A percentile compares a stretch with the other conserved stretches of the same genome.
phyloP scores from a whole-genome alignment of 2,797 vertebrate genomes.

The Agapornis canus region DNA sequence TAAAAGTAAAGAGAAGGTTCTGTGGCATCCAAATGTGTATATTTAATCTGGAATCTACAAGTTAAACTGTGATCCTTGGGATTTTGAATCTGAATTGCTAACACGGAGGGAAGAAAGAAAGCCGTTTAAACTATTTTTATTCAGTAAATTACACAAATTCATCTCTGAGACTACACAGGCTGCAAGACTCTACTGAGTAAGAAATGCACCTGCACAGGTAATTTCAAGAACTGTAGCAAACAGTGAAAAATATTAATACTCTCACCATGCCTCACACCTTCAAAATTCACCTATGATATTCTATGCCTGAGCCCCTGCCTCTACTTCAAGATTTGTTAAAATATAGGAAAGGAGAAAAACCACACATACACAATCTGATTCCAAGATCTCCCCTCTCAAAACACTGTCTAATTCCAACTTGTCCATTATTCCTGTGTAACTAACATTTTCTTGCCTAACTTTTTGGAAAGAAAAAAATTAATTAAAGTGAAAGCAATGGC shows the following conservation, averaged over 20 bases:
- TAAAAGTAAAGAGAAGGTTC: not conserved
- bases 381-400: not conserved
- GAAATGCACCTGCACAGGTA: not conserved
- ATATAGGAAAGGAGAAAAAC: not conserved
- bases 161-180: not conserved
- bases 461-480: not conserved
- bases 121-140: conserved; percentile 15
- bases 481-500: not conserved
- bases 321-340: not conserved
- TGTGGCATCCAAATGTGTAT: not conserved
- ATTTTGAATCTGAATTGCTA: conserved; percentile 32
- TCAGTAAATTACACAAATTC: not conserved
- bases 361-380: not conserved
- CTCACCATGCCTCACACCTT: not conserved
- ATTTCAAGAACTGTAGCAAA: not conserved
- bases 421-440: not conserved
- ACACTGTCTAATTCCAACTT: not conserved
- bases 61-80: not conserved
- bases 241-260: not conserved
- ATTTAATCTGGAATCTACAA: not conserved
- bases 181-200: not conserved
- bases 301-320: not conserved
- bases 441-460: not conserved
- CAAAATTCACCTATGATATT: not conserved
- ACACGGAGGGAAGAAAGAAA: not conserved